Evolutionary conservation across 2,888 invertebrate genomes (phyloP).

Genomic region (Incurvaria masculella): DNA sequence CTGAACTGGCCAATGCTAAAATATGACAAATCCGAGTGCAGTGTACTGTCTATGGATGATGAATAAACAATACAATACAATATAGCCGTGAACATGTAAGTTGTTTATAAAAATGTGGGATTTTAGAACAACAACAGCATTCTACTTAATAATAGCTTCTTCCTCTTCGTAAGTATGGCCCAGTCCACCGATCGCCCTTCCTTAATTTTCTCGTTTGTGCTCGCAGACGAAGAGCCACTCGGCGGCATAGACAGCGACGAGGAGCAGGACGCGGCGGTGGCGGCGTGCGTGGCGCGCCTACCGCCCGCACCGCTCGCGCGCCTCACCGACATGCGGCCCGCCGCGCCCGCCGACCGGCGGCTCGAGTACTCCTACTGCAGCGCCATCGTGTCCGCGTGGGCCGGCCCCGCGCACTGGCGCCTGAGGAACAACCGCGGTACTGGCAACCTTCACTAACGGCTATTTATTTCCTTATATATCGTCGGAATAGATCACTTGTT

Average conservation of each 20-base stretch:
- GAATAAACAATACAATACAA: no score
- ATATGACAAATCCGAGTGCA: no score
- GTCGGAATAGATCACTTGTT: no score
- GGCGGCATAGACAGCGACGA: slow-evolving; percentile 45
- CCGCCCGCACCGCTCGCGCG: slow-evolving; percentile 24
- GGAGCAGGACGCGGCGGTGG: slow-evolving; percentile 40
- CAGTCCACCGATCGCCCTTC: background rate
- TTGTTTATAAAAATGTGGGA: no score
- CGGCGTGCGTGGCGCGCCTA: slow-evolving; percentile 35
- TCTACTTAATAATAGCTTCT: background rate
- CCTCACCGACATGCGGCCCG: slow-evolving; percentile 58
- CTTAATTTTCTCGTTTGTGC: background rate
- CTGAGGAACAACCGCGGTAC: slow-evolving; percentile 52
- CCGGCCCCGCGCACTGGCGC: slow-evolving; percentile 83
- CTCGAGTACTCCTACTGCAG: slow-evolving; percentile 70
- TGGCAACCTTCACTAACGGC: no score
- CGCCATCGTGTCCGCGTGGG: slow-evolving; percentile 65
- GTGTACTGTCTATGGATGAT: no score
- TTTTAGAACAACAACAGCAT: no score
- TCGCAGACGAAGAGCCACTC: slow-evolving; percentile 39
- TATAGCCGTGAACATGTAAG: no score
- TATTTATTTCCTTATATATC: no score
- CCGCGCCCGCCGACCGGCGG: slow-evolving; percentile 38
- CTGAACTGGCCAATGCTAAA: no score
- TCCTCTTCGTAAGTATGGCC: background rate